A percentile compares a stretch with the other conserved stretches of the same genome.
phyloP scores from a whole-genome alignment of 2,797 vertebrate genomes.

The Clarias fuscus region DNA sequence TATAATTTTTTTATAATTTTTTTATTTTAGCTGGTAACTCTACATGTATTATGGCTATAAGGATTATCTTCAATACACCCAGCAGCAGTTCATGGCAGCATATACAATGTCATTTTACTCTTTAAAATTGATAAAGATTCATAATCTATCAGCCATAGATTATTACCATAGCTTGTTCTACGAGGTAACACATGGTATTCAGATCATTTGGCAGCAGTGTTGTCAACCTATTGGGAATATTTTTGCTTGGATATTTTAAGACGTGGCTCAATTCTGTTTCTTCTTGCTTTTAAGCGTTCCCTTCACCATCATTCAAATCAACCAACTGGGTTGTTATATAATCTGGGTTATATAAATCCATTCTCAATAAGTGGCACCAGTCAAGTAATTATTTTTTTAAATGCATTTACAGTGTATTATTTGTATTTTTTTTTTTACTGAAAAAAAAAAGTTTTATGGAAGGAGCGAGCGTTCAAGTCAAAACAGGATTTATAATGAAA shows the following conservation, averaged over 20 bases:
- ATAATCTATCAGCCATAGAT: not conserved
- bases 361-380: not conserved
- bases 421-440: not conserved
- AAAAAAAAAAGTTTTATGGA: no score
- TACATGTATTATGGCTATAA: not conserved
- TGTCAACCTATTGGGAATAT: constrained; percentile 39
- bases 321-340: not conserved
- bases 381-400: not conserved
- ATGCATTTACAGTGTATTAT: not conserved
- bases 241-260: constrained; percentile 38
- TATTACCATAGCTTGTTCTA: not conserved
- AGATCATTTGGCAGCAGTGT: constrained; percentile 30
- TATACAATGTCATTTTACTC: not conserved
- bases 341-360: not conserved
- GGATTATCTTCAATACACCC: not conserved
- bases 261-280: constrained; percentile 14
- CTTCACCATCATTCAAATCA: constrained; percentile 6
- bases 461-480: no score
- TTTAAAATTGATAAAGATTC: not conserved
- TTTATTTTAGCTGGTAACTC: not conserved
- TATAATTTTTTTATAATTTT: not conserved
- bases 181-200: not conserved
- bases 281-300: constrained; percentile 11
- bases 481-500: no score
- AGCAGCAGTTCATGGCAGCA: not conserved